Percentiles rank a stretch among this genome's conserved stretches.
phyloP scores from a whole-genome alignment of 1,140 invertebrate species.

The Drosophila rufa region DNA sequence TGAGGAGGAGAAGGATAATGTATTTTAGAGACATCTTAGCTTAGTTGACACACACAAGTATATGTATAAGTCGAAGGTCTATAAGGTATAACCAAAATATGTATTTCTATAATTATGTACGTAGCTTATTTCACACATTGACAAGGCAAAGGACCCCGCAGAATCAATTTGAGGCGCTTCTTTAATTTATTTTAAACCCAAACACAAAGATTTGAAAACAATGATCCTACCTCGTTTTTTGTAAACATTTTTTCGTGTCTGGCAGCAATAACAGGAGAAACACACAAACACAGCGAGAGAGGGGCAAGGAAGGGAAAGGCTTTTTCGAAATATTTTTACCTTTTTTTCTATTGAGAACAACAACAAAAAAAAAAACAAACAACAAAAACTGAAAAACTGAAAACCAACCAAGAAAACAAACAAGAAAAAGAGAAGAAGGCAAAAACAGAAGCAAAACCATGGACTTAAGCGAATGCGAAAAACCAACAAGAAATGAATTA shows the following conservation, averaged over 20 bases:
- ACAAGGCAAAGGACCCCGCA: slow-evolving; percentile 17
- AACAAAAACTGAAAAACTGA: slow-evolving; percentile 24
- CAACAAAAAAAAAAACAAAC: background rate
- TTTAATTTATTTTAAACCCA: slow-evolving; percentile 24
- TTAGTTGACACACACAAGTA: slow-evolving; percentile 41
- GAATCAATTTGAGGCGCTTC: slow-evolving; percentile 41
- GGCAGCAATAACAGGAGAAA: slow-evolving; percentile 46
- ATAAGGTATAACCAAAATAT: slow-evolving; percentile 78
- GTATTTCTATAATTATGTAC: slow-evolving; percentile 65
- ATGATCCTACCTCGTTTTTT: slow-evolving; percentile 84
- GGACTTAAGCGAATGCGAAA: slow-evolving; percentile 69
- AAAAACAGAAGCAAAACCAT: slow-evolving; percentile 58
- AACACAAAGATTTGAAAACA: slow-evolving; percentile 48
- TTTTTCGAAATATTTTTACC: slow-evolving; percentile 74
- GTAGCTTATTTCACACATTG: slow-evolving; percentile 65
- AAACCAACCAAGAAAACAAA: slow-evolving; percentile 35
- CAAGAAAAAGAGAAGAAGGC: slow-evolving; percentile 13
- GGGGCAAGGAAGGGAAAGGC: slow-evolving; percentile 16
- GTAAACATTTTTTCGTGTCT: slow-evolving; percentile 45
- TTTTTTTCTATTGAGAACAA: slow-evolving; percentile 72
- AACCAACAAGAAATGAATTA: slow-evolving; percentile 51
- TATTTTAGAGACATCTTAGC: slow-evolving; percentile 58
- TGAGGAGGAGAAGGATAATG: slow-evolving; percentile 5
- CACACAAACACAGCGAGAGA: slow-evolving; percentile 27
- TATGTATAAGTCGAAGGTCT: slow-evolving; percentile 56